phyloP scores from a whole-genome alignment of 1,140 invertebrate species.

The Dendrolimus punctatus region DNA sequence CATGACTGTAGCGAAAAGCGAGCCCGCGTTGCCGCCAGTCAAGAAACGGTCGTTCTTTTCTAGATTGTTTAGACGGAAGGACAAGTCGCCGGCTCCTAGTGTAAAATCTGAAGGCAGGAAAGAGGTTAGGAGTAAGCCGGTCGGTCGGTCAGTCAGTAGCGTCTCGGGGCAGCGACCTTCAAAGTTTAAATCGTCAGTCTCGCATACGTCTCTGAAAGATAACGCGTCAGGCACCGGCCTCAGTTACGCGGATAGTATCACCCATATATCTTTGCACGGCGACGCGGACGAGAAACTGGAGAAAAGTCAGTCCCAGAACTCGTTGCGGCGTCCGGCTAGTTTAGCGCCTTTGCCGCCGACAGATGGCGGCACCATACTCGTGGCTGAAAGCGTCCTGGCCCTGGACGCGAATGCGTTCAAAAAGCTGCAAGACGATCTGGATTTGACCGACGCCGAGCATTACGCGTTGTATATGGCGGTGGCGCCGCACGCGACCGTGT shows the following conservation, averaged over 20 bases:
- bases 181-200: slow-evolving; percentile 49
- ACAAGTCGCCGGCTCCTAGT: slow-evolving; percentile 58
- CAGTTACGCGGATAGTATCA: slow-evolving; percentile 68
- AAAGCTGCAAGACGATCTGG: slow-evolving; percentile 62
- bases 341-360: slow-evolving; percentile 37
- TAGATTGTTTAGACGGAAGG: slow-evolving; percentile 55
- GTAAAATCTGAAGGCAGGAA: slow-evolving; percentile 44
- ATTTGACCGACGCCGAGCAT: slow-evolving; percentile 88
- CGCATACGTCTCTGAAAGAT: slow-evolving; percentile 60
- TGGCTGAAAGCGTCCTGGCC: slow-evolving; percentile 65
- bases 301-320: slow-evolving; percentile 11
- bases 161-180: slow-evolving; percentile 71
- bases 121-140: slow-evolving; percentile 46
- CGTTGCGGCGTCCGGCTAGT: slow-evolving; percentile 29
- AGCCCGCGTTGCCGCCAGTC: slow-evolving; percentile 51
- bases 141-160: slow-evolving; percentile 73
- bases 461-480: slow-evolving; percentile 88
- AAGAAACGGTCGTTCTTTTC: slow-evolving; percentile 68
- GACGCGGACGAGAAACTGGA: slow-evolving; percentile 51
- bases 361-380: slow-evolving; percentile 53
- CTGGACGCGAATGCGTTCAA: slow-evolving; percentile 56
- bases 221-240: slow-evolving; percentile 50
- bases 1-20: slow-evolving; percentile 37
- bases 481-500: slow-evolving; percentile 86
- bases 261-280: slow-evolving; percentile 76